Percentiles rank a stretch among this genome's conserved stretches.
Evolutionary conservation across 2,888 invertebrate species (phyloP).

Genomic region (Drosophila borborema): DNA sequence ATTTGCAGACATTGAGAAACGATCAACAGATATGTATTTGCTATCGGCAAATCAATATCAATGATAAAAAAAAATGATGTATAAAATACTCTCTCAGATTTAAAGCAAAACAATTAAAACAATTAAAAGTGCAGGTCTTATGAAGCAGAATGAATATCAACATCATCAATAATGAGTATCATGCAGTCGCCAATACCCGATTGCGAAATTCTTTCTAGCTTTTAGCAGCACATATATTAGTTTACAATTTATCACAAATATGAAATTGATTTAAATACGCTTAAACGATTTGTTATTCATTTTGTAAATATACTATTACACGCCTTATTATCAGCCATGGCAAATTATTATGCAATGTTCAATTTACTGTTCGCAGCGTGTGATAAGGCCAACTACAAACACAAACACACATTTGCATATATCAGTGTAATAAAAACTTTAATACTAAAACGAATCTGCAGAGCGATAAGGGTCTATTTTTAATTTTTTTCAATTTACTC

Average conservation of each 20-base stretch:
- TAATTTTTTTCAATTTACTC: slow-evolving; percentile 56
- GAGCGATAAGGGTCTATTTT: not conserved
- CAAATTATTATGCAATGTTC: slow-evolving; percentile 22
- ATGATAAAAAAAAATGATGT: no score
- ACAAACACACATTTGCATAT: slow-evolving; percentile 26
- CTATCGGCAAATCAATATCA: no score
- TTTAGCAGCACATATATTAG: not conserved
- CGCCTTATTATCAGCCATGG: slow-evolving; percentile 13
- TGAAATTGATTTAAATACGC: slow-evolving; percentile 1
- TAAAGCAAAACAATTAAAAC: no score
- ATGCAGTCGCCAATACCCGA: not conserved
- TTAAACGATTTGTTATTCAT: slow-evolving; percentile 21
- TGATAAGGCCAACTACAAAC: slow-evolving; percentile 4
- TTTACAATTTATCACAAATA: not conserved
- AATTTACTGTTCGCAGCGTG: slow-evolving; percentile 11
- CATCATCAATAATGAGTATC: not conserved
- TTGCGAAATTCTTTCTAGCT: rapidly evolving
- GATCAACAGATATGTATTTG: no score
- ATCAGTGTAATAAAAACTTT: slow-evolving; percentile 18
- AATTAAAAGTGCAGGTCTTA: no score
- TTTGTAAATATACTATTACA: slow-evolving; percentile 11
- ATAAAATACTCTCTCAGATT: no score
- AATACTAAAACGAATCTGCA: slow-evolving; percentile 8
- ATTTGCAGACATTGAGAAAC: no score
- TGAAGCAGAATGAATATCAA: no score